Base-by-base conservation (phyloP, 1,140 invertebrate species). In the Charaxes varanes region DNA sequence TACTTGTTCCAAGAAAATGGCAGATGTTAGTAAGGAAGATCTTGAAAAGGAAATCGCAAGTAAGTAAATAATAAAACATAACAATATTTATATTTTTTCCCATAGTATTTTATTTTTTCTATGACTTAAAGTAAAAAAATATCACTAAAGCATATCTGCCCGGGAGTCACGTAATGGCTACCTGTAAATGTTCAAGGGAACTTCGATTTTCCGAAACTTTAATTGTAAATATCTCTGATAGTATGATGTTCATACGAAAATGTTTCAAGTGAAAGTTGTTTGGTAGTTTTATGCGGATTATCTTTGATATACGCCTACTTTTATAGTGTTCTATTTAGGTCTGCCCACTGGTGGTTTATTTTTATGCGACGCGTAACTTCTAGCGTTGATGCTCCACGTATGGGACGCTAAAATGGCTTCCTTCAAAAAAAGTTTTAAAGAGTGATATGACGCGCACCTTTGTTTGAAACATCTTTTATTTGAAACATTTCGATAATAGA, bases 11-110 rank as follows among this genome's bases (percentile, higher is more conserved):
- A 61, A 57, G 42, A 66, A 76, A 66, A 90, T 91, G 90, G 85
- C 89, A 72, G 88, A 90, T 70, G 89, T 90, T 56, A 87, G 85
- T 50, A 88, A 90, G 67, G 88, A 90, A 78, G 87, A 90, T 56
- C 85, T 91, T 55, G 86, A 88, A 67, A 89, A 89, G 74, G 89
- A 91, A 82, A 91, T 91, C 62, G 86, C 86, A 85, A 89, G 90
- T 91, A 87, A 89, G 84, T 86, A 32, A 45, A 57, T 31, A 53
- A 42, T 60, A 34, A 11, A 14, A 36, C 12, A 8, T 31, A 31
- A 16, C 7, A 31, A 13, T 18, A 30, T 36, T 16, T 22, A 4
- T 11, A 13, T 15, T 12, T 22, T 36, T 22, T 19, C 6, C n/a
- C 4, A 11, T 14, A 4, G 2, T 23, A 18, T 15, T 19, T 24